phyloP scores from a whole-genome alignment of 2,888 invertebrate species.

The Ormyrus pomaceus region DNA sequence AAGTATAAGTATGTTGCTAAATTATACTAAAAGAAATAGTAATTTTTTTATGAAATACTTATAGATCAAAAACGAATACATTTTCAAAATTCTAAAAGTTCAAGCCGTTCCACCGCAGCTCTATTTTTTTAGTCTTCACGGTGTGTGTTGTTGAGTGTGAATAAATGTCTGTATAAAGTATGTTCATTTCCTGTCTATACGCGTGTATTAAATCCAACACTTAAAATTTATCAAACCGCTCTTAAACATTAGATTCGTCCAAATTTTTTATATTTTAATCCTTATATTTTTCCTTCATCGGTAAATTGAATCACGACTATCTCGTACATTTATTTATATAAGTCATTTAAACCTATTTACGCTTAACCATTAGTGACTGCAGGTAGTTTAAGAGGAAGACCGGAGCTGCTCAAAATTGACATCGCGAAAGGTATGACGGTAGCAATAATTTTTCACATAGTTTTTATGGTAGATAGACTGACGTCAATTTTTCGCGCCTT shows the following conservation, averaged over 20 bases:
- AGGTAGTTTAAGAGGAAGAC: constrained; percentile 31
- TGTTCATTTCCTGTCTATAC: background rate
- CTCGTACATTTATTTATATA: constrained; percentile 48
- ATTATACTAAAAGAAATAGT: background rate
- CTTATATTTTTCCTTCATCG: constrained; percentile 4
- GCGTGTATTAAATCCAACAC: constrained; percentile 61
- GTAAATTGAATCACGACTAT: constrained; percentile 48
- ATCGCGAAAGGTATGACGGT: constrained; percentile 9
- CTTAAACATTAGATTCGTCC: constrained; percentile 47
- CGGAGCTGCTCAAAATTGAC: background rate
- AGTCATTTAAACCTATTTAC: constrained; percentile 54
- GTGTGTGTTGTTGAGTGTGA: background rate
- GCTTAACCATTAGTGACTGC: constrained; percentile 55
- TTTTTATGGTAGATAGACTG: too few species aligned
- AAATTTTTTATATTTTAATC: constrained; percentile 34
- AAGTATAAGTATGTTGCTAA: too few species aligned
- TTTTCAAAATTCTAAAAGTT: constrained; percentile 43
- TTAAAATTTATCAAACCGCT: constrained; percentile 56
- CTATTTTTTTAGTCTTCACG: constrained; percentile 8
- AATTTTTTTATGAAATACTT: background rate
- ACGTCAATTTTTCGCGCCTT: background rate
- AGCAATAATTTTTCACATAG: too few species aligned
- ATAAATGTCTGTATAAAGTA: background rate
- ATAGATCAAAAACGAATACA: background rate
- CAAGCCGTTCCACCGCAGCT: background rate